Base-by-base conservation (phyloP, 2,797 vertebrate genomes). In the Eulemur coronatus region DNA sequence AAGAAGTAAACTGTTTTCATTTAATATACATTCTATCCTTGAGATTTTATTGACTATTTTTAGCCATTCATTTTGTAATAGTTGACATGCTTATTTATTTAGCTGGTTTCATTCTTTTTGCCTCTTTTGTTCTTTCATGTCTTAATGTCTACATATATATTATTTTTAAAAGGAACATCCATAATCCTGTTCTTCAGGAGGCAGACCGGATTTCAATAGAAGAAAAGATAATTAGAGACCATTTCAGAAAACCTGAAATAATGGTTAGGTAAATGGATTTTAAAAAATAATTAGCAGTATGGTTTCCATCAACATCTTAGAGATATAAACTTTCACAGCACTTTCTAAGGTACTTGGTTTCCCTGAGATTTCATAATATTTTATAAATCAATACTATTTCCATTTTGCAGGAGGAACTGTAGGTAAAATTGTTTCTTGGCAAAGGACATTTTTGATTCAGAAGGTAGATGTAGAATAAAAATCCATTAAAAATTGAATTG, bases 401-500 rank as follows among this genome's bases (percentile, higher is more conserved):
- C 35, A 72, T 93, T 90, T 78, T 94, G 7, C 5, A 30, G 65
- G 79, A 89, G n/a, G 18, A 78, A 55, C n/a, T 84, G 67, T 93
- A 87, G 35, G 59, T 52, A 89, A 87, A 89, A 57, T 70, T 86
- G 55, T 91, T 91, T 93, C 20, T 87, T 91, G 70, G 30, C 70
- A 95, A 94, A 88, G 41, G 18, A 73, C 18, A 52, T 63, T 96
- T 95, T 94, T 90, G 2, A 96, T 80, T 94, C 55, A 87, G 70
- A 96, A 79, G 67, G 52, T 78, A 89, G 82, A 92, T 50, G 13
- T 33, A 75, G 55, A 96, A 91, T 87, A 80, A 59, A 97, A 97
- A 91, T 91, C 59, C 93, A 87, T 87, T 96, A 97, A 94, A 90
- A 92, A 91, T 33, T 18, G 35, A 95, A 93, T 79, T 85, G 84